These are phyloP conservation scores for Sitodiplosis mosellana DNA, from an alignment of 1,140 invertebrate genomes.

Conservation along the genomic window DNA sequence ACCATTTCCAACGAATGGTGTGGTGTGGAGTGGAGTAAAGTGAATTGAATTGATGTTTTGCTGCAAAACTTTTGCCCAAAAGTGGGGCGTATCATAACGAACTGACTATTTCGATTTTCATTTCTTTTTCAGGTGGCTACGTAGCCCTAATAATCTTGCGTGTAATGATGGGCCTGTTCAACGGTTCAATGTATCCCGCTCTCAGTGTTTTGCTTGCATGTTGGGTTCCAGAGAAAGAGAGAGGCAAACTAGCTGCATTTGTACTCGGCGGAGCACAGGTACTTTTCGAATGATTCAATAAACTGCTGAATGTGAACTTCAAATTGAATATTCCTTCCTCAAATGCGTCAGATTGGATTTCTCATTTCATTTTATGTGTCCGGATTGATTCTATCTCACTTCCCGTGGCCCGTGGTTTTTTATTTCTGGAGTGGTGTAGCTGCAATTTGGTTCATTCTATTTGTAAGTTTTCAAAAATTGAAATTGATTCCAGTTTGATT, in stretches of 20 bases:
- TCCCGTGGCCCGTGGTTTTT: constrained; percentile 52
- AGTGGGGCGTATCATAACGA: too few species aligned
- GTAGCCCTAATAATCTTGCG: neutral
- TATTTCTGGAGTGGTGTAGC: constrained; percentile 64
- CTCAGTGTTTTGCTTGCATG: constrained; percentile 50
- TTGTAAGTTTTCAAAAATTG: constrained; percentile 28
- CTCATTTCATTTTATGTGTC: constrained; percentile 45
- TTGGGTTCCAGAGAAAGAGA: constrained; percentile 51
- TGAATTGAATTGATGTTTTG: too few species aligned
- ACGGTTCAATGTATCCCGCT: constrained; percentile 60
- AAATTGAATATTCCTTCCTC: neutral
- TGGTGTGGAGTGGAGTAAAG: too few species aligned
- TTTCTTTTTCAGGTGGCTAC: neutral
- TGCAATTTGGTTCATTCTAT: constrained; percentile 52
- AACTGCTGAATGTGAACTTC: neutral
- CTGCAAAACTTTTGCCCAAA: too few species aligned
- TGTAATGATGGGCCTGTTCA: constrained; percentile 32
- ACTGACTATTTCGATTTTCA: too few species aligned
- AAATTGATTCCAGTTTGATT: neutral
- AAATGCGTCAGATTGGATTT: constrained; percentile 52
- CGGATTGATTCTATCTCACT: constrained; percentile 40
- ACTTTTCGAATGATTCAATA: constrained; percentile 3
- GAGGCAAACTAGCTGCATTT: constrained; percentile 50
- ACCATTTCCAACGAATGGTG: too few species aligned
- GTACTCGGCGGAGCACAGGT: constrained; percentile 49